Base-by-base conservation (phyloP, 1,140 invertebrate species). In the Galleria mellonella region DNA sequence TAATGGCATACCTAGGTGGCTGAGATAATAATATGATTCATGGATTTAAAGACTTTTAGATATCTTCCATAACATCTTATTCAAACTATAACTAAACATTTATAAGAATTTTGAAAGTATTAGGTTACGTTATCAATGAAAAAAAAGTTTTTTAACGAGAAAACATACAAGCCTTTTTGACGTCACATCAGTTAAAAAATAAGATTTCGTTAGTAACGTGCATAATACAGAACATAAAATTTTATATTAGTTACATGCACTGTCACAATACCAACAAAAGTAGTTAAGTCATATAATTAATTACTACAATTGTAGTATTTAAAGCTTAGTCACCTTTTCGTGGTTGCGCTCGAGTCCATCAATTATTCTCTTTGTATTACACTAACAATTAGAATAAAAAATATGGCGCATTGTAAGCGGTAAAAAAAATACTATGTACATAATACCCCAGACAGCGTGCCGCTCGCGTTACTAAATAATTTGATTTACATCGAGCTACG, bases 371-470 rank as follows among this genome's bases (percentile, higher is more conserved):
- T 60, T 60, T 62, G 49, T 57, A 15, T 49, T 54, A 29, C 14
- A 39, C 42, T 55, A 39, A 54, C 53, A 49, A 52, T 52, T 50
- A 11, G 39, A 32, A 51, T 62, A 72, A 72, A 72, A 70, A 72
- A 55, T 58, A 63, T 48, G 23, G 33, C 51, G 43, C 43, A 67
- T 58, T 67, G 61, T 63, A 47, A 36, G 29, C 29, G 36, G 46
- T 37, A 42, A 62, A 66, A 62, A 63, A 60, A 58, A 47, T 44
- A 50, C 2, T 3, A 3, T 3, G 17, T 23, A 23, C 17, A 15
- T 37, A 35, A 37, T 62, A 47, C 43, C 43, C 50, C 62, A 81
- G 76, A 81, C 76, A 66, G 73, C 70, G 61, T 75, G 76, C 64
- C 75, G 68, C 71, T 60, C 12, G 46, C 37, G 48, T 58, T 70